phyloP scores from a whole-genome alignment of 2,113 vertebrate genomes.

The Catagonus wagneri region DNA sequence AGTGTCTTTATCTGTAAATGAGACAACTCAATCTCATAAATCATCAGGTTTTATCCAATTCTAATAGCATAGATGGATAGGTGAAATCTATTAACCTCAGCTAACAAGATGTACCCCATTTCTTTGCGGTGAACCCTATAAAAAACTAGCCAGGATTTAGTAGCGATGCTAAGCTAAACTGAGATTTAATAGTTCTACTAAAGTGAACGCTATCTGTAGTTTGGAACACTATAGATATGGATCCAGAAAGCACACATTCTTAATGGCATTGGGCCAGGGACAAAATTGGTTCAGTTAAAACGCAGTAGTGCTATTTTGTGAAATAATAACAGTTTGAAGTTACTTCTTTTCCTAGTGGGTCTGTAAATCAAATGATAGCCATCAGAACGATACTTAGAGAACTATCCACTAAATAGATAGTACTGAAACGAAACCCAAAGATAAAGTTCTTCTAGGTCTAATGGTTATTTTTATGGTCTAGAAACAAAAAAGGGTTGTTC shows the following conservation, averaged over 20 bases:
- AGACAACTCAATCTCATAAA: background rate
- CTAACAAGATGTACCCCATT: background rate
- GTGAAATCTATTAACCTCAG: background rate
- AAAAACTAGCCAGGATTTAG: slow-evolving; percentile 54
- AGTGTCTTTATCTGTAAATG: background rate
- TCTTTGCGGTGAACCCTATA: background rate
- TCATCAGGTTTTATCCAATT: background rate
- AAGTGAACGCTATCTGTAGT: background rate
- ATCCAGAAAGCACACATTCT: background rate
- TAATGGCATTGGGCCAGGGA: background rate
- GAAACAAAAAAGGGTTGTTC: background rate
- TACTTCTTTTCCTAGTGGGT: slow-evolving; percentile 44
- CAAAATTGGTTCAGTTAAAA: background rate
- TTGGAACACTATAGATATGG: background rate
- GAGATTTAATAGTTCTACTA: background rate
- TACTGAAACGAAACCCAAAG: slow-evolving; percentile 9
- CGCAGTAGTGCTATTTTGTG: background rate
- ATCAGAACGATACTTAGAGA: slow-evolving; percentile 17
- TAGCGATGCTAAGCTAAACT: background rate
- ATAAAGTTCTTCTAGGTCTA: background rate
- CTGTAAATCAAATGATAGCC: slow-evolving; percentile 49
- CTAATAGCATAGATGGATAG: background rate
- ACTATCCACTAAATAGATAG: slow-evolving; percentile 27
- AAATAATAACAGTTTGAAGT: slow-evolving; percentile 47
- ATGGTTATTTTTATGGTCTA: background rate